A percentile compares a stretch with the other conserved stretches of the same genome.
phyloP scores from a whole-genome alignment of 2,113 vertebrate species.

The Rhinolophus sinicus region DNA sequence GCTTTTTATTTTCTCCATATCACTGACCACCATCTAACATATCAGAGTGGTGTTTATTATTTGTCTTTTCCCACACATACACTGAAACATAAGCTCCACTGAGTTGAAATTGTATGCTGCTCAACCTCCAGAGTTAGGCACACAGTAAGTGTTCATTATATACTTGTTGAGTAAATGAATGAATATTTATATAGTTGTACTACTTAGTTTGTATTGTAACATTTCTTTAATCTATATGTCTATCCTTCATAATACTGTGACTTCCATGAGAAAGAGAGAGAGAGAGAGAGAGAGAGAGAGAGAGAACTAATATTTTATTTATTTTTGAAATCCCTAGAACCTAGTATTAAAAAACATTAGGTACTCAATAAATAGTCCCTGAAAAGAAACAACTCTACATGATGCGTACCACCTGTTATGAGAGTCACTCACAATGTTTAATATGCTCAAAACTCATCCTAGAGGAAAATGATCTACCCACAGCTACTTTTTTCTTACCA shows the following conservation, averaged over 20 bases:
- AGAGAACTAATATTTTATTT: neutral
- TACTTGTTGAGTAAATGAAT: conserved; percentile 9
- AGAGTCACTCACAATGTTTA: neutral
- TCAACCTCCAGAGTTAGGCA: neutral
- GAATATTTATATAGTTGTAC: neutral
- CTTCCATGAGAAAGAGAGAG: neutral
- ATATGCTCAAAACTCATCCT: neutral
- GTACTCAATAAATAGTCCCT: neutral
- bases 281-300: neutral
- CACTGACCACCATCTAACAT: neutral
- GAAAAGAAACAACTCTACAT: neutral
- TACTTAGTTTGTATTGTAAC: neutral
- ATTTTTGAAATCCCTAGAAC: neutral
- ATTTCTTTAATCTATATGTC: neutral
- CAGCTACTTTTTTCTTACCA: neutral
- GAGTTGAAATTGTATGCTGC: neutral
- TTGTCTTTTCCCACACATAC: neutral
- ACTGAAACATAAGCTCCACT: conserved; percentile 19
- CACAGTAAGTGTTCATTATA: neutral
- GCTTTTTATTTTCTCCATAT: neutral
- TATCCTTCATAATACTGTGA: neutral
- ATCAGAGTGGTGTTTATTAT: neutral
- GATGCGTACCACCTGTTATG: neutral
- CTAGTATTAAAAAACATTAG: conserved; percentile 5
- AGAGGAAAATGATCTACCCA: conserved; percentile 5